Evolutionary conservation across 2,797 vertebrate genomes (phyloP), one percentile per base, ranked within the genome.

Genomic region (Cyprinella venusta): DNA sequence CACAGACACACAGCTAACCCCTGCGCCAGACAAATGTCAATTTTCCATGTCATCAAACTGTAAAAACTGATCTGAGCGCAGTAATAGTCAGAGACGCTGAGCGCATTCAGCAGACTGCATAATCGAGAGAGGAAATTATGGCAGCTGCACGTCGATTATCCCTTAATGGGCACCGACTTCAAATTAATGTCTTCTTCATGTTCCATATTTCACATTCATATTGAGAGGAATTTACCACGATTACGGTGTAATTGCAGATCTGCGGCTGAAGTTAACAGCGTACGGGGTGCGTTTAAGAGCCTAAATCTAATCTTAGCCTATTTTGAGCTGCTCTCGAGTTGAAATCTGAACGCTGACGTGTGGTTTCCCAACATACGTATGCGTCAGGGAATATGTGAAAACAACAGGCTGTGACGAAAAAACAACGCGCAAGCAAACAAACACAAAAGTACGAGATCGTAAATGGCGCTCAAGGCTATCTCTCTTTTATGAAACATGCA

Each of bases 51-150:
- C 72, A 54, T 85, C 52, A 42, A 71, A 68, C 64, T 71, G 69
- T 70, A 75, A 50, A 81, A 79, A 80, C 65, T 82, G 85, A 79
- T 80, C 86, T 19, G n/a, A 38, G 69, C 40, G 13, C 50, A 48
- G 42, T 76, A 76, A 54, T 33, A 70, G 77, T 84, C 71, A 8
- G 76, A 76, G 85, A 50, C 74, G 68, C 59, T 54, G 30, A 85
- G 82, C 76, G 15, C 45, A 64, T 70, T 85, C 40, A 19, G 38
- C 79, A 82, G 50, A 75, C 76, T 40, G 68, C 69, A 54, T 78
- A 87, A 88, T 86, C 82, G 80, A 81, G 81, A 88, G 69, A 76
- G 61, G 76, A 83, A 79, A 88, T 88, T 82, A 80, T 67, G 42
- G 83, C 80, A 86, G 79, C 83, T 79, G 79, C 70, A 69, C 16